Evolutionary conservation across 2,797 vertebrate species (phyloP).

Genomic region (Spinus olivaceus): DNA sequence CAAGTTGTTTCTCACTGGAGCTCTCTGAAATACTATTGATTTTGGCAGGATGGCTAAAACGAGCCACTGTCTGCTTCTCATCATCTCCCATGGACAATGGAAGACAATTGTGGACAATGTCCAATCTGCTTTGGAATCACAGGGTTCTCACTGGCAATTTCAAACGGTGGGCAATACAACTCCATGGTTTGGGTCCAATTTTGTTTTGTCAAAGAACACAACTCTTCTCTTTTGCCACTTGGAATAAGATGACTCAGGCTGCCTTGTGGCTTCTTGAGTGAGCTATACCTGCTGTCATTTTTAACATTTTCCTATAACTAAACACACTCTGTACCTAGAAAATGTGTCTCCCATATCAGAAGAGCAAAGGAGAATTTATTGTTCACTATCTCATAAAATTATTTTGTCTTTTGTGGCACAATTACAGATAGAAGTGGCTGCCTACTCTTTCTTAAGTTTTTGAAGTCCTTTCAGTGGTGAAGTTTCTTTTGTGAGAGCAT

Average conservation of each 20-base stretch:
- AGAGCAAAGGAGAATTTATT: background rate
- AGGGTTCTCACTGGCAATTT: background rate
- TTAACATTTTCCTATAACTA: background rate
- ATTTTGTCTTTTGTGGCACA: background rate
- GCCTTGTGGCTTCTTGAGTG: background rate
- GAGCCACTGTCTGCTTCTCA: background rate
- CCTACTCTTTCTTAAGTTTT: background rate
- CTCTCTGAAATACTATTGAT: conserved; percentile 45
- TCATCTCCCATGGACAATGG: background rate
- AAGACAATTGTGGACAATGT: background rate
- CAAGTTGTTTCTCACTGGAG: conserved; percentile 33
- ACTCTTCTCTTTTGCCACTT: background rate
- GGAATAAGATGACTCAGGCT: background rate
- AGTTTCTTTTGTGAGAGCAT: background rate
- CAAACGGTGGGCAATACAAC: background rate
- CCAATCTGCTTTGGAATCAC: background rate
- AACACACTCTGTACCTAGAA: background rate
- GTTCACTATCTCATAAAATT: background rate
- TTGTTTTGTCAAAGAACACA: background rate
- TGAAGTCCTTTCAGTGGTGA: background rate
- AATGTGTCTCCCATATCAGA: background rate
- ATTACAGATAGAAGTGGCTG: background rate
- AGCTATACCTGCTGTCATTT: background rate
- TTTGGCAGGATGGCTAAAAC: conserved; percentile 22
- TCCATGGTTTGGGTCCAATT: background rate